Conservation (phyloP, 2,797 vertebrate genomes). For the Micrastur ruficollis region DNA sequence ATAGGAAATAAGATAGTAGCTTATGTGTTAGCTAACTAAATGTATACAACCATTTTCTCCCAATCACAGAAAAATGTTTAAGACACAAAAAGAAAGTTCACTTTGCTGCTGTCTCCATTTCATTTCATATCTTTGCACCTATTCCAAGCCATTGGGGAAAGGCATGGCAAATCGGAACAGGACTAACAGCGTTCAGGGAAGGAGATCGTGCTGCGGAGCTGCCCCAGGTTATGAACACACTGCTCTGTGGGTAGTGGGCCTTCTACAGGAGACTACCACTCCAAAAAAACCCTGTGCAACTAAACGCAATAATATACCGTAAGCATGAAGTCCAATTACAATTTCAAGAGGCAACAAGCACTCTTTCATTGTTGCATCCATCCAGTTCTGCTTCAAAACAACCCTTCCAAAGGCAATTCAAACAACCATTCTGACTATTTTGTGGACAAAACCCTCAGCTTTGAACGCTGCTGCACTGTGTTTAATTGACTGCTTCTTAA, state of each 20-base stretch:
- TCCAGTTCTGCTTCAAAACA: background rate
- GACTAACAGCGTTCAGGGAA: background rate
- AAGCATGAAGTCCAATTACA: background rate
- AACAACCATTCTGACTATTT: background rate
- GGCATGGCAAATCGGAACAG: background rate
- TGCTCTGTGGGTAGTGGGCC: background rate
- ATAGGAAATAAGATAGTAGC: background rate
- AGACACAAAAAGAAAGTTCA: background rate
- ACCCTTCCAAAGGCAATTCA: background rate
- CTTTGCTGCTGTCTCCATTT: background rate
- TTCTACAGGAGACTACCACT: background rate
- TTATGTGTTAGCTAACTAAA: background rate
- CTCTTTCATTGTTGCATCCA: background rate
- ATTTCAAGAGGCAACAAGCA: background rate
- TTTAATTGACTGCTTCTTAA: background rate
- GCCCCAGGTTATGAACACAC: accelerated
- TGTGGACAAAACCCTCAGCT: background rate
- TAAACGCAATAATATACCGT: no score
- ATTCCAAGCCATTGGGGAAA: background rate
- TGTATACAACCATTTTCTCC: background rate
- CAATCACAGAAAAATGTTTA: background rate
- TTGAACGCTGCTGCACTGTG: background rate
- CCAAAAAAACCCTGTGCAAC: background rate
- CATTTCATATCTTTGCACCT: background rate
- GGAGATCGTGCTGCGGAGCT: background rate